Base-by-base conservation (phyloP, 2,797 vertebrate genomes). In the Tragelaphus oryx region DNA sequence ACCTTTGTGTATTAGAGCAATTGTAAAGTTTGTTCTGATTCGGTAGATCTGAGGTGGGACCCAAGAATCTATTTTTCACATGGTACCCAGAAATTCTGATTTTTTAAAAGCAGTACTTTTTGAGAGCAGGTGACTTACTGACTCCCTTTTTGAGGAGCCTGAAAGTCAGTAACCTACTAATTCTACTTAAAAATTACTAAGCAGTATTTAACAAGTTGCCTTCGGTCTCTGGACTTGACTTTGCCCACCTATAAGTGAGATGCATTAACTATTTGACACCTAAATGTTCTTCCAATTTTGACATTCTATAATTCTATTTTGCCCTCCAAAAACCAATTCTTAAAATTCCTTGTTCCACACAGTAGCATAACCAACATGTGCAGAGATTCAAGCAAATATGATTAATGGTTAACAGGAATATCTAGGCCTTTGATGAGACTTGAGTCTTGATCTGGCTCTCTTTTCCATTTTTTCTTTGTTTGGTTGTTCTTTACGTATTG, bases 1-100 rank as follows among this genome's bases (percentile, higher is more conserved):
- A 10, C 75, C n/a, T 0, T 54, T 55, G 48, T 91, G 26, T 94
- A 80, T 65, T 52, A 88, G 33, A 86, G 89, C 37, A 83, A 79
- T 2, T 60, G 28, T 52, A 62, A 41, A 86, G 54, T 37, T 91
- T 85, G 37, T 81, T 90, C 54, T 81, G 41, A 88, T 87, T 90
- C 22, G 60, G 50, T 60, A 92, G 41, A 78, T 59, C 44, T 92
- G 55, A 94, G 55, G 92, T 80, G 14, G 37, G 8, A 68, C 33
- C 37, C 37, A 92, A 82, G 24, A 95, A 89, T 78, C 26, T 92
- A 55, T 85, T 87, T 89, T 81, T 87, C 80, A 87, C 54, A 95
- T 75, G 20, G 50, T 93, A 94, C 33, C n/a, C 28, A 68, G 12
- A 5, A 26, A 88, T 68, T 84, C 24, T 81, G 71, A 59, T 33